Evolutionary conservation across 2,888 invertebrate species (phyloP), one percentile per base, ranked within the genome.

Genomic region (Ochlodes sylvanus): DNA sequence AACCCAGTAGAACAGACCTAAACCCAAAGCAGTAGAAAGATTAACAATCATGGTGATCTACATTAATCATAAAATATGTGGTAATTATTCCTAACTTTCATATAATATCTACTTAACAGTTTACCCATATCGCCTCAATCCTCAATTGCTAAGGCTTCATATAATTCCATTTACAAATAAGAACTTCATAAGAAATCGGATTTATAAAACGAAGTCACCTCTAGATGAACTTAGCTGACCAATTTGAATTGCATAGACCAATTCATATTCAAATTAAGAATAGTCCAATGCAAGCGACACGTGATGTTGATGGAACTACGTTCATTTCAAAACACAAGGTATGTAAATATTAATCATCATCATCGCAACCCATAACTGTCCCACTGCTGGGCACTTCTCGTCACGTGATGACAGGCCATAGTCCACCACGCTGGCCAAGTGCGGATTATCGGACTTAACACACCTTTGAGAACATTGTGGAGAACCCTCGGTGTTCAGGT

Each of bases 201-300:
- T 58, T 50, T 50, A 50, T 64, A n/a, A 15, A 50, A 41, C 19
- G 32, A 66, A 60, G 66, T 66, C 52, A 54, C 52, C 54, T 52
- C n/a, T 6, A 65, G 6, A 34, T 55, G 47, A 57, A 65, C 58
- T 65, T 58, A 41, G 50, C 41, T 27, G 34, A 21, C 41, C 58
- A 65, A 65, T 65, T 41, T 65, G 56, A 65, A 58, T 56, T 56
- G 34, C 44, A 44, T 34, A 44, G 42, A 56, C 34, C 63, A 64
- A 64, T 64, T 64, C 56, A 19, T 56, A 64, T 64, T 55, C 56
- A 64, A 64, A 64, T 64, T 27, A 32, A 38, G 56, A 64, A 64
- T 64, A 64, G 32, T 64, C 56, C 63, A 55, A 55, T 63, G 55
- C 63, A 63, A 63, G 32, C 63, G 42, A 63, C 52, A 52, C 52